Evolutionary conservation across 2,797 vertebrate species (phyloP), one percentile per base, ranked within the genome.

Genomic region (Acanthiza pusilla): DNA sequence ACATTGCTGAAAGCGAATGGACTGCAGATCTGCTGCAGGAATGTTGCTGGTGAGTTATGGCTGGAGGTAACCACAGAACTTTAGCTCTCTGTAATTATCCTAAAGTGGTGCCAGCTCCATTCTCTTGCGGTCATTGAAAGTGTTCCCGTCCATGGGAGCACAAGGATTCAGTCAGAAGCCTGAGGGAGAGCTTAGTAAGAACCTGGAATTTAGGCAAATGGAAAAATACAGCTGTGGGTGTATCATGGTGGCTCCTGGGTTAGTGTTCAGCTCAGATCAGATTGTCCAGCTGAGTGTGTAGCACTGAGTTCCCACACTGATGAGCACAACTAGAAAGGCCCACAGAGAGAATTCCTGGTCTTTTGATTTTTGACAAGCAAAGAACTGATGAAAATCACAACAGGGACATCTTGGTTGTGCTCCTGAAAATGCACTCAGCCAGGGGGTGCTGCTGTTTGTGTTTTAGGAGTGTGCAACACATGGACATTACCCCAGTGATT

Each of bases 1-100:
- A 5, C 3, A 1, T 23, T 66, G 51, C 71, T 4, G 17, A 25
- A 62, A 47, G 36, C 43, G 30, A 18, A 14, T 76, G 0, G 0
- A 68, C 65, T 53, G 29, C 40, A 45, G n/a, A 47, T 38, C 51
- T 0, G 1, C 71, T 75, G 27, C 62, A 67, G 45, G 54, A 29
- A n/a, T 45, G 16, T 25, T 67, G 30, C 72, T 80, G 89, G 19
- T 74, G 74, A 76, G 36, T 45, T 92, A 7, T 17, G 61, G 82
- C 62, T 62, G 75, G 63, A 74, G 60, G 61, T 57, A 50, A 60
- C 32, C 9, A 2, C 53, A 63, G 70, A 61, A 30, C 53, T 86
- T 38, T 48, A 26, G 50, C 36, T 48, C 66, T 45, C 13, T 87
- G 29, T 27, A 27, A 54, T 80, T 76, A 10, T 26, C 43, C 51